A percentile compares a stretch with the other conserved stretches of the same genome.
phyloP scores from a whole-genome alignment of 2,113 vertebrate genomes.

The Platycercus adscitus region DNA sequence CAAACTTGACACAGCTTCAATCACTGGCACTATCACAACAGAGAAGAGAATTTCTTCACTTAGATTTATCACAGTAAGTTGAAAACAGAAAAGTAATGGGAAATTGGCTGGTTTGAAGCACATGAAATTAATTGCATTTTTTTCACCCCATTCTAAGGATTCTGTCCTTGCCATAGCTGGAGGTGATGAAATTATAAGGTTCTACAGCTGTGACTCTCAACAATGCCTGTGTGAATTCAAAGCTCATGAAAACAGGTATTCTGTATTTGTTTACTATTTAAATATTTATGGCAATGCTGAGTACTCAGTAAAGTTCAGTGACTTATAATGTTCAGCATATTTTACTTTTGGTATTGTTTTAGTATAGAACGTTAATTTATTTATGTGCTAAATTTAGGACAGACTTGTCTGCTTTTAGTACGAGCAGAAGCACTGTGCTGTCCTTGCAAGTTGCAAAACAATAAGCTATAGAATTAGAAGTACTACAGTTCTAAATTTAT shows the following conservation, averaged over 20 bases:
- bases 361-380: background rate
- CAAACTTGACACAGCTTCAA: constrained; percentile 84
- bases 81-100: background rate
- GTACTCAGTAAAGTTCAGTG: background rate
- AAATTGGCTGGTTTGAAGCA: background rate
- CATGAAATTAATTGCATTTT: background rate
- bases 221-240: constrained; percentile 89
- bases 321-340: background rate
- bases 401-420: background rate
- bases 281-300: background rate
- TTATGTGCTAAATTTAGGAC: background rate
- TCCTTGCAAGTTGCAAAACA: background rate
- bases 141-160: constrained; percentile 73
- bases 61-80: constrained; percentile 89
- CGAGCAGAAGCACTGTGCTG: background rate
- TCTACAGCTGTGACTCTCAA: constrained; percentile 82
- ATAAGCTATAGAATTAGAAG: background rate
- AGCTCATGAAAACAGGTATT: constrained; percentile 94
- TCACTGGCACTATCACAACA: constrained; percentile 81
- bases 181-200: constrained; percentile 86
- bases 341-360: background rate
- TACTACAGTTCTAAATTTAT: background rate
- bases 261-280: background rate
- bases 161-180: constrained; percentile 87
- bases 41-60: constrained; percentile 89